Evolutionary conservation across 2,797 vertebrate genomes (phyloP).

Genomic region (Spea hammondii): DNA sequence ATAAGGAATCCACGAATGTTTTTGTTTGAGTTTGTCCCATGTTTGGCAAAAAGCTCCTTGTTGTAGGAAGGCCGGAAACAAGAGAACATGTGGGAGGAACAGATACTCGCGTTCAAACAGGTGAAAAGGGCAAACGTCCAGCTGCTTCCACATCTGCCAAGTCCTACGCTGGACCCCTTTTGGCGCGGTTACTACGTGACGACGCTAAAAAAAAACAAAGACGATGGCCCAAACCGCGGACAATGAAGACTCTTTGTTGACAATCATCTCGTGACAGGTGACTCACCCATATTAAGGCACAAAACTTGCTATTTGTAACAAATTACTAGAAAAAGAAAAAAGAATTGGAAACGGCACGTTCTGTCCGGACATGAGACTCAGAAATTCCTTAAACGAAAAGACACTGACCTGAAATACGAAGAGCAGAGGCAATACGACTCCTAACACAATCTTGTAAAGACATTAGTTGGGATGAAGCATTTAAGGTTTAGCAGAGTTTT

Average conservation of each 20-base stretch:
- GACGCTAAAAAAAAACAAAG: background rate
- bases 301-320: background rate
- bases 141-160: background rate
- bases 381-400: too few species aligned
- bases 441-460: too few species aligned
- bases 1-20: too few species aligned
- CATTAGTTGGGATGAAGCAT: too few species aligned
- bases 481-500: too few species aligned
- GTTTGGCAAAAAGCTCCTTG: constrained; percentile 10
- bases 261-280: background rate
- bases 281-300: background rate
- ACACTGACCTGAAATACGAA: too few species aligned
- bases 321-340: too few species aligned
- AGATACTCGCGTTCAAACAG: background rate
- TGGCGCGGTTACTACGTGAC: background rate
- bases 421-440: too few species aligned
- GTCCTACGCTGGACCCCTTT: background rate
- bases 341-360: too few species aligned
- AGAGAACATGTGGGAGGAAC: constrained; percentile 22
- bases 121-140: constrained; percentile 12
- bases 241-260: background rate
- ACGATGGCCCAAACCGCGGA: background rate
- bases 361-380: too few species aligned
- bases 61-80: background rate
- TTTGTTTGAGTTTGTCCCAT: background rate